A percentile compares a stretch with the other conserved stretches of the same genome.
phyloP scores from a whole-genome alignment of 2,797 vertebrate species.

The Crypturellus tataupa region DNA sequence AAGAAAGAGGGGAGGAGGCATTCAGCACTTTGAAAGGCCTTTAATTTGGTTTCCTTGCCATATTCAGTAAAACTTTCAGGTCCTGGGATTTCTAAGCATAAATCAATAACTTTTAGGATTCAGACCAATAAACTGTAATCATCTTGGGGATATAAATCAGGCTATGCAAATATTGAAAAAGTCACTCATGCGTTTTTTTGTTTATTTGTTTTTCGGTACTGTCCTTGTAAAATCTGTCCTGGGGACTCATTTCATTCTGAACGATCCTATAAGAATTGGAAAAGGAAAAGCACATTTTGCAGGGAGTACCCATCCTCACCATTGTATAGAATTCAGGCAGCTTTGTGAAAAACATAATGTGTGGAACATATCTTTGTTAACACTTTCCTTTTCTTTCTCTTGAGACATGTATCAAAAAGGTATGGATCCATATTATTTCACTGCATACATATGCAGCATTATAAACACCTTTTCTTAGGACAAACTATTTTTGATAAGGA shows the following conservation, averaged over 20 bases:
- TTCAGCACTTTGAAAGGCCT: background rate
- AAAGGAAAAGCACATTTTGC: background rate
- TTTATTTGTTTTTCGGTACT: background rate
- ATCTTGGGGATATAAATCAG: background rate
- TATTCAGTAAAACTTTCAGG: background rate
- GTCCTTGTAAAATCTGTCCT: background rate
- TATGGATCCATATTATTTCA: background rate
- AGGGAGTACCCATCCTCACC: background rate
- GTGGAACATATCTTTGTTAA: background rate
- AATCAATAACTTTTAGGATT: background rate
- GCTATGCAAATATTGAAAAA: background rate
- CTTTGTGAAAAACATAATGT: background rate
- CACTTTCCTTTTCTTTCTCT: background rate
- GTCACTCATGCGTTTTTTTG: background rate
- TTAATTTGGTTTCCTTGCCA: background rate
- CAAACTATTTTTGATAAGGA: background rate
- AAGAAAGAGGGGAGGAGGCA: background rate
- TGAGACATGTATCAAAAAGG: background rate
- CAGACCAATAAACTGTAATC: background rate
- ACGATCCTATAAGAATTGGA: background rate
- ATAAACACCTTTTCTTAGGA: background rate
- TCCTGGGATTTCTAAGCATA: slow-evolving; percentile 7
- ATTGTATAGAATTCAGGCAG: background rate
- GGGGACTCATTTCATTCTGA: background rate
- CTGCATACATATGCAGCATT: background rate